phyloP scores from a whole-genome alignment of 2,888 invertebrate species.

The Aporophyla lueneburgensis region DNA sequence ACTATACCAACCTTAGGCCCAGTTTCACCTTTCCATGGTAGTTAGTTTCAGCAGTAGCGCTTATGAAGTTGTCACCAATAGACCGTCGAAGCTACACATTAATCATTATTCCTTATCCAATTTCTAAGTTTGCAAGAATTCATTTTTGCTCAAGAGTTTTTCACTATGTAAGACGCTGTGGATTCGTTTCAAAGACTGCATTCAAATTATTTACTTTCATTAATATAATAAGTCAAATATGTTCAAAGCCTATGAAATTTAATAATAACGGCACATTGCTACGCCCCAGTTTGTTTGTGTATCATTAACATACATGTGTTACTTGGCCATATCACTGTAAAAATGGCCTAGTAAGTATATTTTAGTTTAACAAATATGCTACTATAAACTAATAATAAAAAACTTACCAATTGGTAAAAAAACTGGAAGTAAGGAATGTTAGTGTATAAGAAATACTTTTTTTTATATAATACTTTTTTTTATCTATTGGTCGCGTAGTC shows the following conservation, averaged over 20 bases:
- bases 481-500: no score
- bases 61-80: background rate
- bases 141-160: no score
- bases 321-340: constrained; percentile 43
- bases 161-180: background rate
- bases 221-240: constrained; percentile 25
- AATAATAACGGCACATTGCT: constrained; percentile 71
- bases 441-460: no score
- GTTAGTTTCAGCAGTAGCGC: background rate
- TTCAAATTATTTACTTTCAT: constrained; percentile 47
- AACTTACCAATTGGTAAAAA: background rate
- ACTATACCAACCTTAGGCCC: no score
- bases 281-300: constrained; percentile 67
- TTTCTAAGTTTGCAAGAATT: background rate
- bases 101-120: background rate
- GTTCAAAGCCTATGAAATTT: constrained; percentile 64
- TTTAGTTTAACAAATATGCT: background rate
- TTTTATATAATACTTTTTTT: no score
- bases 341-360: constrained; percentile 25
- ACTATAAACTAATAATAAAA: background rate
- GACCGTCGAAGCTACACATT: background rate
- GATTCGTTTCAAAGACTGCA: constrained; percentile 31
- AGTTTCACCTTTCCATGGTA: no score
- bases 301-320: constrained; percentile 37
- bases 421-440: no score